phyloP scores from a whole-genome alignment of 35 echinoderm and acorn worm species.

The Amphiura filiformis region DNA sequence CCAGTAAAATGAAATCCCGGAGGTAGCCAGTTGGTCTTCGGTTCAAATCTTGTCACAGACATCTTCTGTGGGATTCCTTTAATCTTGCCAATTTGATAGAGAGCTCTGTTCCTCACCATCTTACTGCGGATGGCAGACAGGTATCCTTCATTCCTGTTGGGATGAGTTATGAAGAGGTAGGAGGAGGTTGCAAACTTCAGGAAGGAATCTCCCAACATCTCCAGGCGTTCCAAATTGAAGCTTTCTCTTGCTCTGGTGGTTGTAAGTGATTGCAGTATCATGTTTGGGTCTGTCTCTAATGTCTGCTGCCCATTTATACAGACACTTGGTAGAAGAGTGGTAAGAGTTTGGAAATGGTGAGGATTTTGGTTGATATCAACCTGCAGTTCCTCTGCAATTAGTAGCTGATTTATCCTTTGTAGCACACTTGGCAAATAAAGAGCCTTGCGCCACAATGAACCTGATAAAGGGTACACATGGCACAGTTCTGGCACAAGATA shows the following conservation, averaged over 20 bases:
- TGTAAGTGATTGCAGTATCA: constrained; percentile 76
- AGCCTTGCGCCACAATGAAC: constrained; percentile 85
- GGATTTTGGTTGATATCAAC: constrained; percentile 28
- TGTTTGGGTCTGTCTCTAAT: constrained; percentile 66
- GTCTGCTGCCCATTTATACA: not conserved
- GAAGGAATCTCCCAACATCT: constrained; percentile 95
- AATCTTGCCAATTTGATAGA: constrained; percentile 75
- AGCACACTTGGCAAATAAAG: constrained; percentile 88
- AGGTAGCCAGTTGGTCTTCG: constrained; percentile 87
- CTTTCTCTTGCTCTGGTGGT: constrained; percentile 95
- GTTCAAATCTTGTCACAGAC: constrained; percentile 88
- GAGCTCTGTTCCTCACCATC: constrained; percentile 89
- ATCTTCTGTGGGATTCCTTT: constrained; percentile 63
- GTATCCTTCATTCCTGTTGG: constrained; percentile 71
- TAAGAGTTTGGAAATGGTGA: too few relatives aligned
- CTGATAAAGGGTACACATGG: constrained; percentile 88
- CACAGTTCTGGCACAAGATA: constrained; percentile 93
- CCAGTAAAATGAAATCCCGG: constrained; percentile 43
- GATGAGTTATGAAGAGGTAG: constrained; percentile 83
- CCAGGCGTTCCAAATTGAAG: constrained; percentile 88
- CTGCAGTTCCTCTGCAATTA: constrained; percentile 84
- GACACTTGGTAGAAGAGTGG: not conserved
- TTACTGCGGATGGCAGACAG: constrained; percentile 85
- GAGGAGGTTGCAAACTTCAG: constrained; percentile 87
- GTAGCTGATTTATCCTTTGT: constrained; percentile 74